Evolutionary conservation across 2,113 vertebrate species (phyloP).

Genomic region (Gyps fulvus): DNA sequence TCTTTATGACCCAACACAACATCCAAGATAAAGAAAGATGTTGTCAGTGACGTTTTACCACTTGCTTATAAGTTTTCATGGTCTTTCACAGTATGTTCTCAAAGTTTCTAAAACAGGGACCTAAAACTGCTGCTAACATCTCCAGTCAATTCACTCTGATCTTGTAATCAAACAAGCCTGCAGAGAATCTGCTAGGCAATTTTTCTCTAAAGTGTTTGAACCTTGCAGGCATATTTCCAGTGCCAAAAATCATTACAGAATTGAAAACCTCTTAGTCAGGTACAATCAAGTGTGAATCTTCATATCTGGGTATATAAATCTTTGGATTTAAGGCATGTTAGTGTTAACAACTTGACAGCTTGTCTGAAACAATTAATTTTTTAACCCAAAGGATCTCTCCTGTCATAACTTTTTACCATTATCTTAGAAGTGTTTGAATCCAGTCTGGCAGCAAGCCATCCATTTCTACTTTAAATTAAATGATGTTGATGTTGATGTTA

Average conservation of each 20-base stretch:
- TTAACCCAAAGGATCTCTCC: conserved; percentile 16
- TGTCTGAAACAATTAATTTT: conserved; percentile 61
- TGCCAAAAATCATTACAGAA: conserved; percentile 54
- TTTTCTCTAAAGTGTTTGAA: conserved; percentile 24
- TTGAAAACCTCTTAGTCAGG: conserved; percentile 32
- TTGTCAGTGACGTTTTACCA: neutral
- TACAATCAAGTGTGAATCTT: conserved; percentile 50
- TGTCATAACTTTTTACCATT: conserved; percentile 47
- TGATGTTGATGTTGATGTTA: neutral
- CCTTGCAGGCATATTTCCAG: conserved; percentile 55
- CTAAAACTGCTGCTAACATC: neutral
- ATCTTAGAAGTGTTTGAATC: neutral
- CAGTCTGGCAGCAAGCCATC: conserved; percentile 8
- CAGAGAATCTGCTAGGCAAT: neutral
- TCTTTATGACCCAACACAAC: neutral
- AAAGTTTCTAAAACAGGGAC: neutral
- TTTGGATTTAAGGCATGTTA: conserved; percentile 53
- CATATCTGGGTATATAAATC: conserved; percentile 4
- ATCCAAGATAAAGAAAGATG: neutral
- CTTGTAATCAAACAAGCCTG: conserved; percentile 32
- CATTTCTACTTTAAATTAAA: neutral
- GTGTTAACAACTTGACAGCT: conserved; percentile 63
- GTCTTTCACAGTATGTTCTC: neutral
- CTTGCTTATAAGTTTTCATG: neutral
- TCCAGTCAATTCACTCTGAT: conserved; percentile 32